Base-by-base conservation (phyloP, 2,113 vertebrate genomes). In the Passer montanus region DNA sequence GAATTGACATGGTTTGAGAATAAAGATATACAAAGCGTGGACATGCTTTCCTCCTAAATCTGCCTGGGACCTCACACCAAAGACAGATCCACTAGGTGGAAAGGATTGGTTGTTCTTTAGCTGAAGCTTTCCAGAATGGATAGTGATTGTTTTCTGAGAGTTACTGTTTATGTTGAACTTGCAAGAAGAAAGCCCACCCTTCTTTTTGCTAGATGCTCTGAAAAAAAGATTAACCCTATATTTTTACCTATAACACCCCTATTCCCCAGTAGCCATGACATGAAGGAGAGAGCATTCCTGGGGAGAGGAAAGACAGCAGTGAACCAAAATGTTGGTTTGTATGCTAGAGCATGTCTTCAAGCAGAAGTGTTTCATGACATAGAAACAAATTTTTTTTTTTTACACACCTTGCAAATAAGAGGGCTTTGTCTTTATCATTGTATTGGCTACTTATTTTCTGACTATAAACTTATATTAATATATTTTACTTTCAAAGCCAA, bases 11-110 rank as follows among this genome's bases (percentile, higher is more conserved):
- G 6, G 17, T 70, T 80, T 92, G 60, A 59, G 52, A 87, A 78
- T 67, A 75, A 81, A 94, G 60, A 59, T n/a, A 4, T 47, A 31
- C 14, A 49, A 59, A 83, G 17, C 10, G 58, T 0, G 0, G 37
- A 28, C 11, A 13, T 49, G 58, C n/a, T 53, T 24, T 69, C 12
- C 15, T 64, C 33, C 11, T 80, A 66, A 80, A 73, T 76, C 58
- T 91, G 37, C 41, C 27, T 66, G 15, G 12, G 26, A 58, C 43
- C 10, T 76, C 0, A 0, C 11, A 41, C 22, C 13, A n/a, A 22
- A 22, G 41, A 47, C 37, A 66, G 15, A 74, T 64, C 6, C 27
- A 5, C 18, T 41, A 14, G 50, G 13, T 73, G 27, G 46, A 86
- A 66, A 59, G 35, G 8, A 41, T 15, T 39, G 6, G 1, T 69